phyloP scores from a whole-genome alignment of 2,888 invertebrate genomes.

The Ophion ventricosus region DNA sequence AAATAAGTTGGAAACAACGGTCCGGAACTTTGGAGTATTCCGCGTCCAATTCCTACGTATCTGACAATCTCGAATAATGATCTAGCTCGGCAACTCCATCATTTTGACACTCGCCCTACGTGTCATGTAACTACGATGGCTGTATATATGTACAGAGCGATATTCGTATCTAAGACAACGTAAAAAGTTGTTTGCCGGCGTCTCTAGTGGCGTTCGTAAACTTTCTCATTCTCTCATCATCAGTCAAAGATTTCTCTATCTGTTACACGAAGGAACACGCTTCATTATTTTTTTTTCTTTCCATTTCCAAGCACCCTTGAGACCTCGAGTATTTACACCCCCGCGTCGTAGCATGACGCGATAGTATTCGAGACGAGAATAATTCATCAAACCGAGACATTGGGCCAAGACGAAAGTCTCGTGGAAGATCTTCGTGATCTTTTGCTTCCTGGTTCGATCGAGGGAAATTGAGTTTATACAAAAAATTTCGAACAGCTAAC shows the following conservation, averaged over 20 bases:
- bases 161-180: conserved; percentile 34
- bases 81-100: conserved; percentile 57
- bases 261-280: conserved; percentile 11
- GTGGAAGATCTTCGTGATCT: not conserved
- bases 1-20: conserved; percentile 20
- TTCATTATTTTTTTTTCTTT: conserved; percentile 5
- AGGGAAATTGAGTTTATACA: not conserved
- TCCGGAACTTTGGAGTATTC: conserved; percentile 25
- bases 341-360: conserved; percentile 45
- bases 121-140: conserved; percentile 10
- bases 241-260: conserved; percentile 59
- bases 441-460: not conserved
- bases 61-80: conserved; percentile 56
- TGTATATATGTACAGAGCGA: not conserved
- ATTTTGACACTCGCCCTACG: conserved; percentile 56
- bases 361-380: conserved; percentile 25
- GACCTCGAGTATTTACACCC: conserved; percentile 41
- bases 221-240: conserved; percentile 59
- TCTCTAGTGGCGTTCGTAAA: conserved; percentile 19
- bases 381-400: conserved; percentile 34
- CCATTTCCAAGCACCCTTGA: conserved; percentile 4
- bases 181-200: conserved; percentile 43
- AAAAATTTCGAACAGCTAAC: too few species aligned
- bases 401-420: conserved; percentile 12
- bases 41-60: conserved; percentile 21